phyloP scores from a whole-genome alignment of 92 coral and sea anemone species.

The Zoanthus solanderi region DNA sequence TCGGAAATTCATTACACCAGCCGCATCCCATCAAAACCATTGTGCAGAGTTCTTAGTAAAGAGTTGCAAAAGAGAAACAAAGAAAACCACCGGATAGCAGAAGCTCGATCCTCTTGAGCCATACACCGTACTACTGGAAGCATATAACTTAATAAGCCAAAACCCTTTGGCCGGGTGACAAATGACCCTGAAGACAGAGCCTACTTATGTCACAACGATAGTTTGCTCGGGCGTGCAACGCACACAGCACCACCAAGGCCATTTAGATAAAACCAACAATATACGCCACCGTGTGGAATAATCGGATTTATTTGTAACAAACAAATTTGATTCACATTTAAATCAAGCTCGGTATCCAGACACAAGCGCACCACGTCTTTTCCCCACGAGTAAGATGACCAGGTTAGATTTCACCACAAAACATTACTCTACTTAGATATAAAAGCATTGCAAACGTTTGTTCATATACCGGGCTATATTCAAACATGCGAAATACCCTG shows the following conservation, averaged over 20 bases:
- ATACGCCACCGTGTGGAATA: conserved; percentile 54
- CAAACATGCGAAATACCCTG: too few species aligned
- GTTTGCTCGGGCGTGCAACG: conserved; percentile 54
- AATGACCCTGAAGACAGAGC: conserved; percentile 59
- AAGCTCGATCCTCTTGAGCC: conserved; percentile 49
- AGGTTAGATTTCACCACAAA: too few species aligned
- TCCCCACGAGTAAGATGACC: too few species aligned
- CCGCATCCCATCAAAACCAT: conserved; percentile 58
- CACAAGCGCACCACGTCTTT: too few species aligned
- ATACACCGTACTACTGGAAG: conserved; percentile 55
- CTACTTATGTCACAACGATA: conserved; percentile 56
- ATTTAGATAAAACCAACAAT: conserved; percentile 41
- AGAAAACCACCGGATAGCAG: conserved; percentile 56
- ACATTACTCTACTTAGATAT: too few species aligned
- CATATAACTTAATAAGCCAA: conserved; percentile 44
- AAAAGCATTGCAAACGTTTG: too few species aligned
- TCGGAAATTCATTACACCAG: conserved; percentile 55
- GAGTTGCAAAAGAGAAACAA: conserved; percentile 52
- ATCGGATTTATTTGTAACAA: too few species aligned
- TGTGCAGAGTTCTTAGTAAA: conserved; percentile 48
- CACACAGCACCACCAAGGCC: conserved; percentile 58
- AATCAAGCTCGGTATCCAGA: too few species aligned
- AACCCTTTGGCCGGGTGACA: conserved; percentile 47
- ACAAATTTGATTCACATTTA: too few species aligned
- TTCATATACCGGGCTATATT: too few species aligned